These are phyloP conservation scores for Hemibates koningsi DNA, from an alignment of 2,113 vertebrate species.

Conservation along the genomic window DNA sequence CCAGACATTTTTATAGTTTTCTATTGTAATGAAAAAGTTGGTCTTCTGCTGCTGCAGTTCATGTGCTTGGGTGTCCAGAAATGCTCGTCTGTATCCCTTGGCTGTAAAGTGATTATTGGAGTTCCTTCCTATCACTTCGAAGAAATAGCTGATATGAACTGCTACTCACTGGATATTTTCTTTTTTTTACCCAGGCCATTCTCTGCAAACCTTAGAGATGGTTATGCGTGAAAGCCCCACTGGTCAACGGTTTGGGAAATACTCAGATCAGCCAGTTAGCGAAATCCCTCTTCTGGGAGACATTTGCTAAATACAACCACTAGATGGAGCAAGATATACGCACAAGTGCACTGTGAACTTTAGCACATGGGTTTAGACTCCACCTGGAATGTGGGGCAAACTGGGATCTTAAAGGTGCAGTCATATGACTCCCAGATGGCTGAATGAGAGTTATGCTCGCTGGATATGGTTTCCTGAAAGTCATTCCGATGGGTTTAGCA, in stretches of 20 bases:
- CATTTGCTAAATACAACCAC: neutral
- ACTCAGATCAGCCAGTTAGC: neutral
- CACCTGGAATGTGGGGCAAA: constrained; percentile 47
- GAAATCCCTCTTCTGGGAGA: neutral
- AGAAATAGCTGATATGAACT: neutral
- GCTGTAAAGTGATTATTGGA: neutral
- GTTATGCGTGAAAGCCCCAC: neutral
- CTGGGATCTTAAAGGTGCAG: constrained; percentile 28
- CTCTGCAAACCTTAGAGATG: neutral
- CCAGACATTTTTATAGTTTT: neutral
- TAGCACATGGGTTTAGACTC: neutral
- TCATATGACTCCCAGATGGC: constrained; percentile 41
- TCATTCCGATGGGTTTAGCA: neutral
- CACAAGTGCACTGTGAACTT: neutral
- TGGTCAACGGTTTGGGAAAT: neutral
- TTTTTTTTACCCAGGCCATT: neutral
- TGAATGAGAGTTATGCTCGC: neutral
- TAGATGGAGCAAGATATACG: constrained; percentile 19
- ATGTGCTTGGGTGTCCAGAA: neutral
- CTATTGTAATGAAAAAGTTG: neutral
- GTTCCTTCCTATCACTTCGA: neutral
- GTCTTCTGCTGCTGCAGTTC: neutral
- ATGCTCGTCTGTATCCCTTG: neutral
- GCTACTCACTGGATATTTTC: neutral
- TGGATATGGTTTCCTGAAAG: neutral